Evolutionary conservation across 2,888 invertebrate genomes (phyloP), one percentile per base, ranked within the genome.

Genomic region (Phyllotreta striolata): DNA sequence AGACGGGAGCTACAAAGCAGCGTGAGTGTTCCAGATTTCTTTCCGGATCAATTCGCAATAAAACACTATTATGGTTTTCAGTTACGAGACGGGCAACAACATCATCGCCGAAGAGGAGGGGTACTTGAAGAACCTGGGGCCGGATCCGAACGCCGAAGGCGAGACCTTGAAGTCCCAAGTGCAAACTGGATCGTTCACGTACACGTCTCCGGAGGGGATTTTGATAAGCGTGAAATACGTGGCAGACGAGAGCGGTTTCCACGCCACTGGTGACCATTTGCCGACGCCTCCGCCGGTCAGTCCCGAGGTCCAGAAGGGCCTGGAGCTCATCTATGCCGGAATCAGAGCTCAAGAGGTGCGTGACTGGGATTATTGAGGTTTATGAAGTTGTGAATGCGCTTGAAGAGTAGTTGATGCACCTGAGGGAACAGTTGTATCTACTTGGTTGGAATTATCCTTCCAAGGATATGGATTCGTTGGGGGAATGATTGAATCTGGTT

Each of bases 241-340:
- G 12, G 93, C 93, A 73, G 92, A 93, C 76, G 92, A 93, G 79
- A 87, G 86, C 73, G 93, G 93, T 52, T 93, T 93, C 87, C 89
- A 90, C 71, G 90, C 91, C 55, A 85, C 86, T 71, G 92, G 93
- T 0, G 91, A 91, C 79, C 93, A 93, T 78, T 87, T 93, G 76
- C 93, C 93, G 67, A 93, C 93, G 55, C 90, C 92, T 66, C 92
- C 93, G 9, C 92, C 93, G 66, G 89, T 92, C 34, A 91, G 92
- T 58, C 86, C 89, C 67, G 93, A 92, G 84, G 92, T 93, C 76
- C 93, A 93, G 82, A 93, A 92, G 79, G 92, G 93, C 59, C 85
- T 94, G 66, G 93, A 93, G 80, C 88, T 93, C 77, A 94, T 94
- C 81, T 93, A 89, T 80, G 92, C 91, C 63, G 92, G 92, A 74